These are phyloP conservation scores for Noctua janthe DNA, from an alignment of 2,888 invertebrate species.

Conservation along the genomic window DNA sequence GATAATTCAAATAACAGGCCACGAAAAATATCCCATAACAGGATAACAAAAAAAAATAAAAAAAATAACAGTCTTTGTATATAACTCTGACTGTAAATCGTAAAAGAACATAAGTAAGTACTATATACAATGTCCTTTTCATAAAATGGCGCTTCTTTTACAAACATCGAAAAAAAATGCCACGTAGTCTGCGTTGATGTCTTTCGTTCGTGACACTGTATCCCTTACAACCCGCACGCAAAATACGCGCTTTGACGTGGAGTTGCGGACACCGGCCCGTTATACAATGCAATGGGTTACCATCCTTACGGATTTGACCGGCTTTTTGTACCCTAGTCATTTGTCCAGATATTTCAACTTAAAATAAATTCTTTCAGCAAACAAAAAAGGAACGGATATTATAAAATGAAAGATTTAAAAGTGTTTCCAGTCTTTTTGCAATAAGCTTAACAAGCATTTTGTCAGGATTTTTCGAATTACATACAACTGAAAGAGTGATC, in stretches of 20 bases:
- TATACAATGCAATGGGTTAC: neutral
- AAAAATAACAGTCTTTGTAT: neutral
- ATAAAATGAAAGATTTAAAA: neutral
- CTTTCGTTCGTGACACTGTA: conserved; percentile 62
- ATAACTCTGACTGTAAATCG: neutral
- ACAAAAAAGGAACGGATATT: neutral
- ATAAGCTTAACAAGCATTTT: neutral
- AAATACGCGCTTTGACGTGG: too few species aligned
- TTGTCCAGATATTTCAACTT: neutral
- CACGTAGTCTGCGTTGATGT: conserved; percentile 66
- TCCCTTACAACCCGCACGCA: neutral
- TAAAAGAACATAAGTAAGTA: neutral
- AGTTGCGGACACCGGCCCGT: too few species aligned
- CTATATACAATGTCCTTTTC: too few species aligned
- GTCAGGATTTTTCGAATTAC: neutral
- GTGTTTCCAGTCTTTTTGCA: neutral
- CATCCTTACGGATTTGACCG: neutral
- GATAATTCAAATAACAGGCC: neutral
- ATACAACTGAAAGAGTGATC: conserved; percentile 15
- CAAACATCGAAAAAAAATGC: neutral
- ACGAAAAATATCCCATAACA: neutral
- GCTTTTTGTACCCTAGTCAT: neutral
- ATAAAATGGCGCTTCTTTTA: neutral
- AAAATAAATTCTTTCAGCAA: neutral
- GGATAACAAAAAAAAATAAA: neutral